These are phyloP conservation scores for Vicugna pacos DNA, from an alignment of 2,113 vertebrate genomes.

Conservation along the genomic window DNA sequence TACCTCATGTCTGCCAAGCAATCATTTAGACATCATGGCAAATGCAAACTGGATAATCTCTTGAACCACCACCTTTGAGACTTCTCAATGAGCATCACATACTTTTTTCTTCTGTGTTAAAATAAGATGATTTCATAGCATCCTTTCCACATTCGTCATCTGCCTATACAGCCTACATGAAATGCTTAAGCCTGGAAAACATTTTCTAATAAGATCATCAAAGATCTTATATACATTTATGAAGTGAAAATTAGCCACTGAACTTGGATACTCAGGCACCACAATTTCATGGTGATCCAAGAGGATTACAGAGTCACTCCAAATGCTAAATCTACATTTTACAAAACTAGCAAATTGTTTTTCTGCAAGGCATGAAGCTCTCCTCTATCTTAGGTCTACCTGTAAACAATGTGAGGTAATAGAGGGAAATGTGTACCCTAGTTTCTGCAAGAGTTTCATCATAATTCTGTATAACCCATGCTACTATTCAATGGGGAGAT, in stretches of 20 bases:
- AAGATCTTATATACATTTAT: background rate
- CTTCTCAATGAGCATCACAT: background rate
- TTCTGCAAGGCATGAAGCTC: background rate
- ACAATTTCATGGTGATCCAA: background rate
- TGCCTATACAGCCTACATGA: background rate
- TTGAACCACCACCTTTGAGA: background rate
- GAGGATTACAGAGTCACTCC: background rate
- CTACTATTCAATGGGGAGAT: background rate
- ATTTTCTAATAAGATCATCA: background rate
- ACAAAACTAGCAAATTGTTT: background rate
- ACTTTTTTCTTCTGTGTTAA: background rate
- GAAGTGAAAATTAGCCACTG: conserved; percentile 2
- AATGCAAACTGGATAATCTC: background rate
- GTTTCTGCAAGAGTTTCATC: background rate
- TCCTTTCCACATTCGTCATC: background rate
- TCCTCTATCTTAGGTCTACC: background rate
- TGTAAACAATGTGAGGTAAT: background rate
- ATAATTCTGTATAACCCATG: background rate
- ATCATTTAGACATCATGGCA: background rate
- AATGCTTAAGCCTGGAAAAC: background rate
- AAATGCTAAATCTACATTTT: conserved; percentile 26
- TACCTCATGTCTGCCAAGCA: background rate
- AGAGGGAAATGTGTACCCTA: background rate
- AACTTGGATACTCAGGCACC: background rate
- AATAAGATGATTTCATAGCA: background rate